These are phyloP conservation scores for Trachops cirrhosus DNA, from an alignment of 2,797 vertebrate species.

Conservation along the genomic window DNA sequence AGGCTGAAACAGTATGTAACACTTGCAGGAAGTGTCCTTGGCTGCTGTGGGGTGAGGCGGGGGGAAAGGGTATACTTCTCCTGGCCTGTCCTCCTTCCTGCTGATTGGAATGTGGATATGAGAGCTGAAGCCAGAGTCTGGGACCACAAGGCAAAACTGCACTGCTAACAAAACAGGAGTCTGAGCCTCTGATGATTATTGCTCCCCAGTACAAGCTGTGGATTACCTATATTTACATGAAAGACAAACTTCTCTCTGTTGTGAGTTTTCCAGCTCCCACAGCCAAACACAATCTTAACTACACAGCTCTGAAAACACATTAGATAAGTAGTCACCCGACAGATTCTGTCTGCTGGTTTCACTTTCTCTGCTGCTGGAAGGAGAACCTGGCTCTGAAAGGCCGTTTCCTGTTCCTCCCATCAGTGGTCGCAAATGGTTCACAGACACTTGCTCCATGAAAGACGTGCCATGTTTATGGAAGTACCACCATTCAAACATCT, in stretches of 20 bases:
- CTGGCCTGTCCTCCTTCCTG: background rate
- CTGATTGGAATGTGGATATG: background rate
- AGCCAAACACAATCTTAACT: conserved; percentile 54
- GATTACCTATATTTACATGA: conserved; percentile 5
- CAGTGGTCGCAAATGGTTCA: conserved; percentile 95
- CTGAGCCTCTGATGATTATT: background rate
- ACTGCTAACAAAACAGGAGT: background rate
- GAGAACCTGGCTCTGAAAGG: conserved; percentile 87
- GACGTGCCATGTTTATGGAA: conserved; percentile 97
- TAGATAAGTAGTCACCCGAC: conserved; percentile 86
- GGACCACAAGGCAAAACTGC: conserved; percentile 12
- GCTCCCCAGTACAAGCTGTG: background rate
- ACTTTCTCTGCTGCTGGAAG: conserved; percentile 87
- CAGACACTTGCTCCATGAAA: conserved; percentile 99
- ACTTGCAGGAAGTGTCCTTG: background rate
- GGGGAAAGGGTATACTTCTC: background rate
- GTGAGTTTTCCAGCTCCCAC: conserved; percentile 10
- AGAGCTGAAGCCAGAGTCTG: background rate
- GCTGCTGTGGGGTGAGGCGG: background rate
- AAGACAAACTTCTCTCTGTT: conserved; percentile 2
- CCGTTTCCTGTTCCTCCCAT: conserved; percentile 92
- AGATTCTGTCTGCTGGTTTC: conserved; percentile 90
- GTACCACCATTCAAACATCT: conserved; percentile 99
- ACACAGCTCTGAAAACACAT: conserved; percentile 24
- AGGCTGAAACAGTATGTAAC: background rate